Base-by-base conservation (phyloP, 2,888 invertebrate species). In the Andrena haemorrhoa region DNA sequence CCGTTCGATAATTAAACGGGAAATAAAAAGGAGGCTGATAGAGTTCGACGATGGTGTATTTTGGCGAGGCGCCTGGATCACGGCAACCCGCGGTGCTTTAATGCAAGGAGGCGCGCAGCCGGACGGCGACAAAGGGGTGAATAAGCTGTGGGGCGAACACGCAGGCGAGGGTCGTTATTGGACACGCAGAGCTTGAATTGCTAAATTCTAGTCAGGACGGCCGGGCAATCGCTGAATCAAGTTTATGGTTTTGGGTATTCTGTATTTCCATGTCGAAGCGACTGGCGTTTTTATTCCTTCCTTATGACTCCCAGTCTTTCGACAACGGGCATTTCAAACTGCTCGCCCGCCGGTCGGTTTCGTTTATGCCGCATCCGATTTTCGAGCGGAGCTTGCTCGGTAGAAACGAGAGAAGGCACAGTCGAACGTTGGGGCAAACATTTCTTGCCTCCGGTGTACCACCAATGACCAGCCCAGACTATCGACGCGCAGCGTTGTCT, bases 21-120 rank as follows among this genome's bases (percentile, higher is more conserved):
- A 82, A 84, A 82, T 80, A 69, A 79, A 70, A 82, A 71, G 64
- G 29, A 7, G 70, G 56, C 29, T 60, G 75, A 73, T 73, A 65
- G 66, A 70, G 64, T 26, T 58, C 64, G 77, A 65, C 2, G 76
- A 56, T 60, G 58, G 75, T 83, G 82, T 72, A 74, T 72, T 84
- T 87, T 80, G 80, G 80, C 76, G 66, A 75, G 80, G 68, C 75
- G 82, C 87, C 85, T 84, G 72, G 41, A 87, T 85, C 73, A 85
- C 35, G 71, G 73, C 26, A 58, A 76, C 76, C 72, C 79, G 78
- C 74, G 69, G 79, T 75, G 85, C 87, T 86, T 87, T 75, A 79
- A 80, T 85, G 82, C 79, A 84, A 72, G 78, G 61, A 75, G 75
- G 49, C 71, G 56, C 53, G 61, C 60, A 69, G 79, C 63, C 63